Conservation (phyloP, 2,113 vertebrate species). For the Ammodytes marinus region DNA sequence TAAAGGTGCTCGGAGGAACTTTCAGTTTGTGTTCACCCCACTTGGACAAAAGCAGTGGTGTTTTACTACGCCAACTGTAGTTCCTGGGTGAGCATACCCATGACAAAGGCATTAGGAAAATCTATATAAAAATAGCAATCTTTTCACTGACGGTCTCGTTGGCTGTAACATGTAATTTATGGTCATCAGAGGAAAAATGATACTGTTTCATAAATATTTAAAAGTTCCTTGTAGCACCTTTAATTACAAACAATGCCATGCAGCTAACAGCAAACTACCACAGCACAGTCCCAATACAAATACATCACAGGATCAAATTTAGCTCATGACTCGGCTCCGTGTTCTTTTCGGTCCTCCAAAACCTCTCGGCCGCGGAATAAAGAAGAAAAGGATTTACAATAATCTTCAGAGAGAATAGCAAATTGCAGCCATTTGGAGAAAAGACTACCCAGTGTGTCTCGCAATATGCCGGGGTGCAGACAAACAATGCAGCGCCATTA, state of each 20-base stretch:
- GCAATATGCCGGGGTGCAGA: slow-evolving; percentile 49
- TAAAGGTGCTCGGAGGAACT: too few relatives aligned
- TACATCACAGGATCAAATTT: slow-evolving; percentile 24
- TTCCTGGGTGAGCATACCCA: too few relatives aligned
- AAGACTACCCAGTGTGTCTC: slow-evolving; percentile 59
- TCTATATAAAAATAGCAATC: too few relatives aligned
- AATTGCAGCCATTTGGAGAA: slow-evolving; percentile 68
- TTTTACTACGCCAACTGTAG: too few relatives aligned
- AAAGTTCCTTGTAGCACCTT: too few relatives aligned
- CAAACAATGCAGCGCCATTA: slow-evolving; percentile 77
- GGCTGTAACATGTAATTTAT: too few relatives aligned
- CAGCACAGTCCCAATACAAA: slow-evolving; percentile 5
- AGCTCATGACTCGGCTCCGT: slow-evolving; percentile 30
- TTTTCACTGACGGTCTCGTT: too few relatives aligned
- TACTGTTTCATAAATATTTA: too few relatives aligned
- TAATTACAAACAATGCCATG: neutral
- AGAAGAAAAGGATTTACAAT: slow-evolving; percentile 55
- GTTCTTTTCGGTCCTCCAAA: slow-evolving; percentile 13
- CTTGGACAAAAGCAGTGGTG: too few relatives aligned
- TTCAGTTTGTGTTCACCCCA: too few relatives aligned
- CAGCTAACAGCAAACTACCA: neutral
- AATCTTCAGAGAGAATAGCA: slow-evolving; percentile 58
- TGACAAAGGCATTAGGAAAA: too few relatives aligned
- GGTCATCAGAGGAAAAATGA: too few relatives aligned
- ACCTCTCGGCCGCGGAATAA: slow-evolving; percentile 17